Percentiles rank a stretch among this genome's conserved stretches.
phyloP scores from a whole-genome alignment of 2,888 invertebrate genomes.

The Cephalotes varians region DNA sequence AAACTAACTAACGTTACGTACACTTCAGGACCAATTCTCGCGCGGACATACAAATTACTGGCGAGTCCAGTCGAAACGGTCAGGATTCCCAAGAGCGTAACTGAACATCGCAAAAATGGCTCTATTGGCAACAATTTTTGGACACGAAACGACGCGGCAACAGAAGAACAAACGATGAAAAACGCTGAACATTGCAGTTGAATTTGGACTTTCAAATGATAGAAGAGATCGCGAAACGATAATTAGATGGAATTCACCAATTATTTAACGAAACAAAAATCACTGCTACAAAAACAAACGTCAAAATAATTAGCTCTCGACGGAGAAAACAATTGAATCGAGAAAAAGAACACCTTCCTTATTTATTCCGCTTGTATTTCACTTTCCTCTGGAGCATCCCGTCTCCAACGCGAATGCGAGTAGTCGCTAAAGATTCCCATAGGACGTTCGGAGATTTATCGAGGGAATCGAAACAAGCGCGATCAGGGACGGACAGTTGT shows the following conservation, averaged over 20 bases:
- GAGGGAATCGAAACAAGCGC: slow-evolving; percentile 48
- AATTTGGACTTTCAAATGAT: not conserved
- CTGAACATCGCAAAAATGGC: slow-evolving; percentile 28
- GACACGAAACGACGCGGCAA: not conserved
- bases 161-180: slow-evolving; percentile 3
- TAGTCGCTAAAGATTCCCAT: slow-evolving; percentile 49
- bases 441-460: slow-evolving; percentile 51
- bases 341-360: not conserved
- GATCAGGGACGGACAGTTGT: slow-evolving; percentile 58
- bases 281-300: not conserved
- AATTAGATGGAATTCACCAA: not conserved
- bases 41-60: slow-evolving; percentile 40
- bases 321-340: slow-evolving; percentile 9
- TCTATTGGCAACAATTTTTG: slow-evolving; percentile 40
- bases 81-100: slow-evolving; percentile 37
- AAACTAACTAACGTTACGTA: slow-evolving; percentile 34
- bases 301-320: not conserved
- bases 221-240: not conserved
- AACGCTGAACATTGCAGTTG: not conserved
- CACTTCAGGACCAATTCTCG: slow-evolving; percentile 46
- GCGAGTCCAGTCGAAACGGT: slow-evolving; percentile 10
- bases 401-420: slow-evolving; percentile 1
- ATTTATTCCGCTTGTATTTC: slow-evolving; percentile 12
- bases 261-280: not conserved
- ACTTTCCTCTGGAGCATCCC: slow-evolving; percentile 24